Conservation (phyloP, 1,140 invertebrate species). For the Bombus affinis region DNA sequence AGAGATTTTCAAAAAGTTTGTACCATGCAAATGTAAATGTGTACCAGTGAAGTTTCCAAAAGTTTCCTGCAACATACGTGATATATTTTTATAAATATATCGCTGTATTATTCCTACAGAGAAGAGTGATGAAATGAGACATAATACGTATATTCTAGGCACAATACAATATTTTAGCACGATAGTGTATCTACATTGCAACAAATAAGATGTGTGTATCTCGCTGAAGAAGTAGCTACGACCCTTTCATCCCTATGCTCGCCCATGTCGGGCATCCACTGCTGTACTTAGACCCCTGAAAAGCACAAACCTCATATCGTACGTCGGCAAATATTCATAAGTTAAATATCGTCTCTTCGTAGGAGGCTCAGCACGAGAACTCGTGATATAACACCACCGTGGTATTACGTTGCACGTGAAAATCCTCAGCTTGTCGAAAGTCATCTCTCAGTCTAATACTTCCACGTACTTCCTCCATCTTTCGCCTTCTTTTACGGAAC, state of each 20-base stretch:
- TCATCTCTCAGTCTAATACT: conserved; percentile 1
- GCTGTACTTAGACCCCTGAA: conserved; percentile 65
- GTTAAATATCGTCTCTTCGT: conserved; percentile 73
- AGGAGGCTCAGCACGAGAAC: conserved; percentile 39
- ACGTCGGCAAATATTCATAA: conserved; percentile 79
- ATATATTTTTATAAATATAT: not conserved
- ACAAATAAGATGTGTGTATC: conserved; percentile 15
- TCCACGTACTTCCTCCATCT: not conserved
- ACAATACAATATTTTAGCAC: not conserved
- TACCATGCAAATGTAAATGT: too few species aligned
- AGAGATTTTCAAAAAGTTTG: too few species aligned
- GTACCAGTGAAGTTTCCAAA: too few species aligned
- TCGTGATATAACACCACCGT: conserved; percentile 60
- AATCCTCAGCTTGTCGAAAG: conserved; percentile 27
- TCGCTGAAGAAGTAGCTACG: not conserved
- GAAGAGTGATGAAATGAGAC: not conserved
- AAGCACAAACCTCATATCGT: conserved; percentile 79
- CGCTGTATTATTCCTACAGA: not conserved
- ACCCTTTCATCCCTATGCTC: not conserved
- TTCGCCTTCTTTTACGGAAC: too few species aligned
- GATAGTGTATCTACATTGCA: too few species aligned
- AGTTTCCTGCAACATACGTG: too few species aligned
- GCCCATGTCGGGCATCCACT: not conserved
- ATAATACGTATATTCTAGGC: too few species aligned
- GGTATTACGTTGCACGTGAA: conserved; percentile 59